Conservation (phyloP, 2,888 invertebrate genomes). For the Ptilodon capucinus region DNA sequence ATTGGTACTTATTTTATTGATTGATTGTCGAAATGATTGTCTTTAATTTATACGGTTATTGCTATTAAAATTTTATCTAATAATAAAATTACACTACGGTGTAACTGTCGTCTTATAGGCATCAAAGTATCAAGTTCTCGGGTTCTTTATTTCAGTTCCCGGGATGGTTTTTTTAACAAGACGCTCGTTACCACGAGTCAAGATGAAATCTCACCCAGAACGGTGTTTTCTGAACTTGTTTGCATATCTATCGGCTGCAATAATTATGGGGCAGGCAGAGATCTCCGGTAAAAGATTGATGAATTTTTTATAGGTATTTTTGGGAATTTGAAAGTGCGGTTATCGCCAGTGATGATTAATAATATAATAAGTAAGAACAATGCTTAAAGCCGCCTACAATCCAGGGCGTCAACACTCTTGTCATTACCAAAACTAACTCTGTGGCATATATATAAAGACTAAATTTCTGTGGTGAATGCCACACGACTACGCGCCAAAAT, state of each 20-base stretch:
- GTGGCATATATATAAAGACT: too few relatives aligned
- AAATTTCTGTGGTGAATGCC: too few relatives aligned
- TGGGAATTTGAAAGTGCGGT: slow-evolving; percentile 12
- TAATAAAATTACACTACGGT: slow-evolving; percentile 16
- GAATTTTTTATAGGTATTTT: slow-evolving; percentile 1
- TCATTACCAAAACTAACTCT: too few relatives aligned
- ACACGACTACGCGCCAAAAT: too few relatives aligned
- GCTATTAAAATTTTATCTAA: too few relatives aligned
- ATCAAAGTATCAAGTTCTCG: slow-evolving; percentile 22
- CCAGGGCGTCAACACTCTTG: too few relatives aligned
- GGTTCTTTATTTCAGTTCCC: slow-evolving; percentile 27
- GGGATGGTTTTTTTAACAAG: slow-evolving; percentile 12
- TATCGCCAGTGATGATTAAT: neutral
- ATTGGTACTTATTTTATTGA: too few relatives aligned
- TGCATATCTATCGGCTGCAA: slow-evolving; percentile 38
- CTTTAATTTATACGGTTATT: too few relatives aligned
- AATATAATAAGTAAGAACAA: too few relatives aligned
- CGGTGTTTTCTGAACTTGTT: slow-evolving; percentile 36
- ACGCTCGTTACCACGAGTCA: slow-evolving; percentile 24
- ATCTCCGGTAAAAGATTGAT: slow-evolving; percentile 8
- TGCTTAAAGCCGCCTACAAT: too few relatives aligned
- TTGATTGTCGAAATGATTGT: too few relatives aligned
- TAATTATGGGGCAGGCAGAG: slow-evolving; percentile 16
- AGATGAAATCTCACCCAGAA: slow-evolving; percentile 28
- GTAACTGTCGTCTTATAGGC: slow-evolving; percentile 16